phyloP scores from a whole-genome alignment of 30 jellyfish, hydroid and myxozoan genomes.

The Hydractinia symbiolongicarpus region DNA sequence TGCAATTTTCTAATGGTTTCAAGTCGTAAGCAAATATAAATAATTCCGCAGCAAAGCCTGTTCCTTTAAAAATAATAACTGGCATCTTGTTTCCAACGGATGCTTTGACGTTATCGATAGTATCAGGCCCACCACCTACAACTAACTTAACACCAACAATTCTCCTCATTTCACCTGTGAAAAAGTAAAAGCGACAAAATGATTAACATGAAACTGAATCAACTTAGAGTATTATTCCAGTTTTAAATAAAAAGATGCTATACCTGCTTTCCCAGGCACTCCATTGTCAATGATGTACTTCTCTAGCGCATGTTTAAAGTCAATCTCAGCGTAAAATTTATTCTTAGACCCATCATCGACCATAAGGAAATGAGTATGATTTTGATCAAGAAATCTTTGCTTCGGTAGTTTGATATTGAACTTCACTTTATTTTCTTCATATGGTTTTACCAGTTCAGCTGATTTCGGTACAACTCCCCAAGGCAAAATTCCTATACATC shows the following conservation, averaged over 20 bases:
- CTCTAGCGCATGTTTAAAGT: not conserved
- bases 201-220: too few relatives aligned
- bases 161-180: not conserved
- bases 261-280: too few relatives aligned
- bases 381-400: not conserved
- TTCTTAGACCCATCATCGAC: not conserved
- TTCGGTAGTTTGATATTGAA: not conserved
- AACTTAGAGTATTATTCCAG: too few relatives aligned
- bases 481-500: not conserved
- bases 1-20: not conserved
- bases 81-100: not conserved
- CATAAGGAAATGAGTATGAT: slow-evolving; percentile 3
- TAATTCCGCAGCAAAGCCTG: not conserved
- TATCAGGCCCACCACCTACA: slow-evolving; percentile 13
- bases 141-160: slow-evolving; percentile 7
- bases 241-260: too few relatives aligned
- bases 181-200: not conserved
- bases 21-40: not conserved
- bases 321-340: not conserved
- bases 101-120: not conserved
- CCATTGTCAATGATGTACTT: too few relatives aligned
- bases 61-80: not conserved
- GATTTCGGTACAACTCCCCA: slow-evolving; percentile 9
- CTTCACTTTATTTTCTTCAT: not conserved
- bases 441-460: not conserved